Evolutionary conservation across 2,888 invertebrate species (phyloP).

Genomic region (Scaptomyza reducta): DNA sequence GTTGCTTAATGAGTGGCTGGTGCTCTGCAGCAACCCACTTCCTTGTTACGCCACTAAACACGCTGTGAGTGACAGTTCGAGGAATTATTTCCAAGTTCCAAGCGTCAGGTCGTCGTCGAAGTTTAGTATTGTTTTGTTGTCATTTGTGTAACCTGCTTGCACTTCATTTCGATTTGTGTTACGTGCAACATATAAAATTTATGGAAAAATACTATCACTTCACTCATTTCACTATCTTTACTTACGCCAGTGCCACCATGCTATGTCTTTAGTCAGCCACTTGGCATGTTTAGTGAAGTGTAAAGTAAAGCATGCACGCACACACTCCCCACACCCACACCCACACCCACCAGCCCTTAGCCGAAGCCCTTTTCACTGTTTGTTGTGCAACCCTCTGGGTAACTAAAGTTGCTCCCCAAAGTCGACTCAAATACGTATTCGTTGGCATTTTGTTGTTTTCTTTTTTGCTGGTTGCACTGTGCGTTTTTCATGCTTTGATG

Average conservation of each 20-base stretch:
- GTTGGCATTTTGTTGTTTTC: slow-evolving; percentile 55
- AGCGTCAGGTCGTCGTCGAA: neutral
- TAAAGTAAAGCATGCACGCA: slow-evolving; percentile 64
- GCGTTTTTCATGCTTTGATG: slow-evolving; percentile 79
- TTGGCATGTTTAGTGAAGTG: slow-evolving; percentile 78
- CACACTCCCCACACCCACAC: slow-evolving; percentile 17
- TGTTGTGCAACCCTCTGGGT: slow-evolving; percentile 27
- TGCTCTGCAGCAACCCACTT: slow-evolving; percentile 6
- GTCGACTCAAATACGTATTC: slow-evolving; percentile 1
- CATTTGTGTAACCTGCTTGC: slow-evolving; percentile 56
- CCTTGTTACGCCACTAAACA: neutral
- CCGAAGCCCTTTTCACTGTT: slow-evolving; percentile 1
- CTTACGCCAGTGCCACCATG: neutral
- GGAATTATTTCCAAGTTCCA: slow-evolving; percentile 9
- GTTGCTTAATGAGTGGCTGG: slow-evolving; percentile 30
- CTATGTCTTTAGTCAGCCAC: slow-evolving; percentile 58
- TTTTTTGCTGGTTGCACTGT: slow-evolving; percentile 66
- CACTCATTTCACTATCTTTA: neutral
- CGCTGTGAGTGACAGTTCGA: slow-evolving; percentile 35
- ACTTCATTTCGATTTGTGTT: slow-evolving; percentile 76
- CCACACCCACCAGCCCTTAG: neutral
- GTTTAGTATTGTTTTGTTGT: slow-evolving; percentile 17
- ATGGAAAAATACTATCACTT: slow-evolving; percentile 66
- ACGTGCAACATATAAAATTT: slow-evolving; percentile 79
- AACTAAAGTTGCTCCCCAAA: slow-evolving; percentile 57